Evolutionary conservation across 2,113 vertebrate species (phyloP).

Genomic region (Lampris incognitus): DNA sequence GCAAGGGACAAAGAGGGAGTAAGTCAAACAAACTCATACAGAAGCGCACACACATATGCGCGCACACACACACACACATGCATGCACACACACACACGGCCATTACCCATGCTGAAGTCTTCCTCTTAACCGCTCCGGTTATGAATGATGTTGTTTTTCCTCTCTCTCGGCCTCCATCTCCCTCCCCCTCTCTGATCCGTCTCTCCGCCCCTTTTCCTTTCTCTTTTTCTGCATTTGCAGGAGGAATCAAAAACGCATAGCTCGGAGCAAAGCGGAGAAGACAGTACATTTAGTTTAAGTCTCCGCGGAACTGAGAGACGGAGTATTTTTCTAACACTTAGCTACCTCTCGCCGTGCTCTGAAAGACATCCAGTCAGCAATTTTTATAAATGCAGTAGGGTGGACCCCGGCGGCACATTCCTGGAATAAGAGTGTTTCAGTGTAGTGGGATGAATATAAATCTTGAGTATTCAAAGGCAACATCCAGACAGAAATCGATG

Average conservation of each 20-base stretch:
- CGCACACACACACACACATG: constrained; percentile 15
- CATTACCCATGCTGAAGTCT: constrained; percentile 9
- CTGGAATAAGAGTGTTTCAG: constrained; percentile 43
- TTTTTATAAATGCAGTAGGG: constrained; percentile 35
- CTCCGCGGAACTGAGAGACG: constrained; percentile 38
- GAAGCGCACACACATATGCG: neutral
- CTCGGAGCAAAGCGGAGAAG: constrained; percentile 33
- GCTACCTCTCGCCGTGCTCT: constrained; percentile 28
- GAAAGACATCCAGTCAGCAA: constrained; percentile 55
- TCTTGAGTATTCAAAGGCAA: constrained; percentile 32
- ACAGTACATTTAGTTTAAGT: constrained; percentile 63
- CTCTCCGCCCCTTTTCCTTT: constrained; percentile 17
- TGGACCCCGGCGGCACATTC: constrained; percentile 16
- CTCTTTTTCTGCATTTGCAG: neutral
- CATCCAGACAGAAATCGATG: constrained; percentile 3
- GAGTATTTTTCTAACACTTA: constrained; percentile 57
- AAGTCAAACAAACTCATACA: neutral
- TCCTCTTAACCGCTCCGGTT: constrained; percentile 44
- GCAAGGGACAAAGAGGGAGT: constrained; percentile 6
- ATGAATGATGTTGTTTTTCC: constrained; percentile 31
- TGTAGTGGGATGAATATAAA: constrained; percentile 20
- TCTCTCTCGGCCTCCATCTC: neutral
- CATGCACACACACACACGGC: constrained; percentile 19
- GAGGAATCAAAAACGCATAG: neutral
- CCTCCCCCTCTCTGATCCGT: constrained; percentile 25